Evolutionary conservation across 2,113 vertebrate species (phyloP).

Genomic region (Orientallactaga bullata): DNA sequence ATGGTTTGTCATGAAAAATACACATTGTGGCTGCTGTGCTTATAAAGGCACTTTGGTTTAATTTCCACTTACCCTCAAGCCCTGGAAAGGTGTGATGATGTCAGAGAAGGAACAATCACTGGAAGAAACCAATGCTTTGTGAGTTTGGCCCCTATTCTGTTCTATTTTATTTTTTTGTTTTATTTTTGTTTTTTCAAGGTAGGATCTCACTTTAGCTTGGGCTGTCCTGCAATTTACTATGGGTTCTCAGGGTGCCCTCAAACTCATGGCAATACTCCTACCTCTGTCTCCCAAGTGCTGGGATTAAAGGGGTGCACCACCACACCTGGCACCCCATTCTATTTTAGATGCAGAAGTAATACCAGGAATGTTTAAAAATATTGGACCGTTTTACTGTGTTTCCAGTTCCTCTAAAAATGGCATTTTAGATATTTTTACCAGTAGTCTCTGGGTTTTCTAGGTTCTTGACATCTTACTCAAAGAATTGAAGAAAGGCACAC

Average conservation of each 20-base stretch:
- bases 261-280: no score
- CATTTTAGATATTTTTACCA: not conserved
- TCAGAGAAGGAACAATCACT: not conserved
- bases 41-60: not conserved
- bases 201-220: no score
- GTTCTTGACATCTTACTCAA: no score
- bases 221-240: no score
- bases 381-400: not conserved
- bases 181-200: no score
- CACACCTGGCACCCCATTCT: no score
- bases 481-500: no score
- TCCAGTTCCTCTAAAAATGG: not conserved
- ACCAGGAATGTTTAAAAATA: not conserved
- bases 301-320: no score
- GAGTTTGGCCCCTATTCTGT: not conserved
- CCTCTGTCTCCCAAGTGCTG: no score
- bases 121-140: not conserved
- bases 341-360: not conserved
- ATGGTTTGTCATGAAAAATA: conserved; percentile 9
- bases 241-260: no score
- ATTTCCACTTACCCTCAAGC: not conserved
- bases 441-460: no score
- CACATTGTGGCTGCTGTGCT: not conserved
- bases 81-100: not conserved
- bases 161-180: no score